A percentile compares a stretch with the other conserved stretches of the same genome.
Evolutionary conservation across 2,888 invertebrate genomes (phyloP).

Genomic region (Bursaphelenchus okinawaensis): DNA sequence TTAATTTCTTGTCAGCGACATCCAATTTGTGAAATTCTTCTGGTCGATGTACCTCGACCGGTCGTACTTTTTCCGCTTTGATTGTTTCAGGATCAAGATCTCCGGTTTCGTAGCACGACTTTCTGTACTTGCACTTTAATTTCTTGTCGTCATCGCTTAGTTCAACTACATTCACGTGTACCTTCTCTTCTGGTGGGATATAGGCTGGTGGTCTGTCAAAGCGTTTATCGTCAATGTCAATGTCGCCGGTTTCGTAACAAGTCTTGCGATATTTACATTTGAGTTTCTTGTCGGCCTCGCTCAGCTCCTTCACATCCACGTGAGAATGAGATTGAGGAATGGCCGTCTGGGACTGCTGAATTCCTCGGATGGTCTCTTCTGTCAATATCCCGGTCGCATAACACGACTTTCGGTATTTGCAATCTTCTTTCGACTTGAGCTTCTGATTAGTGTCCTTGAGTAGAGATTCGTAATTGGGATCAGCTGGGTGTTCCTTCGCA

Average conservation of each 20-base stretch:
- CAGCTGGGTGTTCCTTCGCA: neutral
- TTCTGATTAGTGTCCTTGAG: constrained; percentile 18
- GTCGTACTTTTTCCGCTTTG: neutral
- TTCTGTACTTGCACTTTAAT: constrained; percentile 47
- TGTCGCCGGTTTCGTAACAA: constrained; percentile 47
- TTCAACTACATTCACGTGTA: constrained; percentile 8
- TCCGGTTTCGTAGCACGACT: constrained; percentile 47
- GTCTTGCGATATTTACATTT: constrained; percentile 51
- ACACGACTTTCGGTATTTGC: constrained; percentile 50
- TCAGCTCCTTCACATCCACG: constrained; percentile 8
- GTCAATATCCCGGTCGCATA: constrained; percentile 49
- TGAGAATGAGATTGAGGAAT: neutral
- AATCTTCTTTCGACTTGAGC: constrained; percentile 34
- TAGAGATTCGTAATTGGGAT: constrained; percentile 8
- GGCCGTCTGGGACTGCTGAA: neutral
- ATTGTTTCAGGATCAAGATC: neutral
- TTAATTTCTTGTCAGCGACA: constrained; percentile 16
- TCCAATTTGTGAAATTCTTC: constrained; percentile 9
- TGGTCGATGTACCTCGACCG: neutral
- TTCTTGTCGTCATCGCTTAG: constrained; percentile 13
- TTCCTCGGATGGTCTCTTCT: constrained; percentile 11
- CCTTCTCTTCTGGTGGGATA: constrained; percentile 10
- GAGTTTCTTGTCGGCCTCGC: constrained; percentile 28
- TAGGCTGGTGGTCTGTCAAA: constrained; percentile 17
- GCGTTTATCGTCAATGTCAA: constrained; percentile 1